Evolutionary conservation across 2,888 invertebrate genomes (phyloP), one percentile per base, ranked within the genome.

Genomic region (Agrotis exclamationis): DNA sequence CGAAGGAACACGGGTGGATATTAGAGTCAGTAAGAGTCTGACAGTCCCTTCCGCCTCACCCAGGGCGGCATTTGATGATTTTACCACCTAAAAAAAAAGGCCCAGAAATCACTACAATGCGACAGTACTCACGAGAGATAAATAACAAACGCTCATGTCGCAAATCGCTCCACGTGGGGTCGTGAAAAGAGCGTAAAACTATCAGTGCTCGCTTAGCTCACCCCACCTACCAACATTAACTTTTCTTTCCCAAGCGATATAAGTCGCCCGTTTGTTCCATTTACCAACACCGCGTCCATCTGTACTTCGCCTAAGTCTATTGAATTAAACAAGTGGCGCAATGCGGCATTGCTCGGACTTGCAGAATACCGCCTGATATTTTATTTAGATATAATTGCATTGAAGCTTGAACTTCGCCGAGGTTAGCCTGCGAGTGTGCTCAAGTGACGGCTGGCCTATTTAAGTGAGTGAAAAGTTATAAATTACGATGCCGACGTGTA

Each of bases 321-420:
- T 81, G 70, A 71, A 81, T 80, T 80, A 78, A 74, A 73, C 73
- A 79, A 70, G 70, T 74, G 63, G 47, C 84, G 84, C 84, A 84
- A 63, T 84, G 84, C 84, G 82, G 82, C 60, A 77, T 74, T 58
- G 50, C 63, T 63, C 22, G 72, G 76, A 77, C 65, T 76, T 77
- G 78, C 70, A 76, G 82, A 76, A 65, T 56, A 33, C 47, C 22
- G 39, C 14, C 67, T 71, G 53, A 77, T 83, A 82, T 83, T 83
- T 84, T 84, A 83, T 84, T 83, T 77, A 82, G 69, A 73, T 57
- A 68, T 72, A 73, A 83, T 71, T 83, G 82, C 83, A 83, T 80
- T 74, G 65, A 57, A 67, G 63, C 67, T 73, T 71, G 71, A 82
- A 82, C 72, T 80, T 62, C 45, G 33, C 58, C 33, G 59, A 65